These are phyloP conservation scores for Corydoras maculifer DNA, from an alignment of 2,113 vertebrate species.

Conservation along the genomic window DNA sequence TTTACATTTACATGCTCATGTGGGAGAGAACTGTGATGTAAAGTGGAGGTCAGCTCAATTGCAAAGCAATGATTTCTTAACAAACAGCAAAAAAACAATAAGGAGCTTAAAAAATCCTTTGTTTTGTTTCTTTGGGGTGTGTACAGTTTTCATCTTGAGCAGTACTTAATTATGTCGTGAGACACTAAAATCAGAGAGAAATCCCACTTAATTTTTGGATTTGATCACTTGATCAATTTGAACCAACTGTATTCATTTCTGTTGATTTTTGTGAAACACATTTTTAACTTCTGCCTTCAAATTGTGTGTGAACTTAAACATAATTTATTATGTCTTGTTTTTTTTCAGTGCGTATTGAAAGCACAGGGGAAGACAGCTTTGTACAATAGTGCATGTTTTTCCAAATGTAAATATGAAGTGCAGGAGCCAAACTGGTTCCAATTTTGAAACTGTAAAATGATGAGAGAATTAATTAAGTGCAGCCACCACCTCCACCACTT, in stretches of 20 bases:
- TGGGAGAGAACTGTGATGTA: slow-evolving; percentile 74
- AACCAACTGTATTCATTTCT: slow-evolving; percentile 58
- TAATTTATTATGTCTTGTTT: slow-evolving; percentile 97
- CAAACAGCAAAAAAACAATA: slow-evolving; percentile 57
- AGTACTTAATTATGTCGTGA: slow-evolving; percentile 97
- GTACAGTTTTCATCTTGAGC: slow-evolving; percentile 74
- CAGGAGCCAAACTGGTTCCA: slow-evolving; percentile 63
- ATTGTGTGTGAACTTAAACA: slow-evolving; percentile 90
- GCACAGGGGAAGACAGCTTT: slow-evolving; percentile 85
- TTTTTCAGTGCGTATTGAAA: slow-evolving; percentile 80
- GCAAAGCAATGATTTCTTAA: slow-evolving; percentile 83
- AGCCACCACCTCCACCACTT: slow-evolving; percentile 52
- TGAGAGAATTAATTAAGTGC: slow-evolving; percentile 71
- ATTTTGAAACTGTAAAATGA: slow-evolving; percentile 39
- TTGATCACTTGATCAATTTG: slow-evolving; percentile 76
- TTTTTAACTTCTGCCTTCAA: slow-evolving; percentile 77
- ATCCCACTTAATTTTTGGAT: slow-evolving; percentile 76
- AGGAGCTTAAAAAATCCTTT: slow-evolving; percentile 53
- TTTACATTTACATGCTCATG: slow-evolving; percentile 95
- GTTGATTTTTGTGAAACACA: slow-evolving; percentile 72
- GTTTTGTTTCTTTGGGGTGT: slow-evolving; percentile 64
- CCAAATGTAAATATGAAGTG: slow-evolving; percentile 56
- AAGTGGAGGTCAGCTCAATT: slow-evolving; percentile 57
- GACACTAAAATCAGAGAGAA: slow-evolving; percentile 96
- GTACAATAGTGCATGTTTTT: slow-evolving; percentile 89